Evolutionary conservation across 2,113 vertebrate genomes (phyloP).

Genomic region (Triplophysa tibetana): DNA sequence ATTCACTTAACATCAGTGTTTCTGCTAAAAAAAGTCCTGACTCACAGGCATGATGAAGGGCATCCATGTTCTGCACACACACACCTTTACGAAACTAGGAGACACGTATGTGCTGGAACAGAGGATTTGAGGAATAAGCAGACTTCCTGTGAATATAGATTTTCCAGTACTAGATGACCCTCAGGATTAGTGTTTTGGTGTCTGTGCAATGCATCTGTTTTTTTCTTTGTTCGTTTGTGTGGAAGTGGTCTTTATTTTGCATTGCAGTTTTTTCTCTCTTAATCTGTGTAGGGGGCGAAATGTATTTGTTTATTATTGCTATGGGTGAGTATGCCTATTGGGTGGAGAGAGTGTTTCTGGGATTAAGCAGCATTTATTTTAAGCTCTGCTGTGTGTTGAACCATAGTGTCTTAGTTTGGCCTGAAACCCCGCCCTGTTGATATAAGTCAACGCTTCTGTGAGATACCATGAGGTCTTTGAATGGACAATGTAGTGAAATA

Average conservation of each 20-base stretch:
- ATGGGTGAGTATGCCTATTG: neutral
- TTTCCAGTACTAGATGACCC: too few relatives aligned
- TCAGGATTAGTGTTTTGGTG: too few relatives aligned
- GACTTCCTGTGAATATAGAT: conserved; percentile 11
- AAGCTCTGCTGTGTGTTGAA: conserved; percentile 50
- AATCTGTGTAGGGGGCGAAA: conserved; percentile 22
- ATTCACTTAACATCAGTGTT: conserved; percentile 12
- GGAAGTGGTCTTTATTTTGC: neutral
- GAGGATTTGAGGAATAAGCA: neutral
- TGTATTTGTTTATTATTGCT: conserved; percentile 27
- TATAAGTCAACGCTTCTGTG: neutral
- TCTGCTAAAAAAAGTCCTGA: conserved; percentile 60
- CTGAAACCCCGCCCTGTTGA: conserved; percentile 20
- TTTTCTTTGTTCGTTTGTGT: conserved; percentile 9
- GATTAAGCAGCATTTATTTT: conserved; percentile 63
- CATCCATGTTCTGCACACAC: conserved; percentile 18
- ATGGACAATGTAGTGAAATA: too few relatives aligned
- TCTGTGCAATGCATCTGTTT: neutral
- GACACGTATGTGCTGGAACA: conserved; percentile 1
- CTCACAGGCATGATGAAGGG: conserved; percentile 41
- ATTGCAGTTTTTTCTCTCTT: neutral
- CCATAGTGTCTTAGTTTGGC: conserved; percentile 56
- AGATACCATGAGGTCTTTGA: neutral
- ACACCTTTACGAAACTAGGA: neutral
- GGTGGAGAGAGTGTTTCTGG: conserved; percentile 44